Base-by-base conservation (phyloP, 2,888 invertebrate genomes). In the Teleogryllus oceanicus region DNA sequence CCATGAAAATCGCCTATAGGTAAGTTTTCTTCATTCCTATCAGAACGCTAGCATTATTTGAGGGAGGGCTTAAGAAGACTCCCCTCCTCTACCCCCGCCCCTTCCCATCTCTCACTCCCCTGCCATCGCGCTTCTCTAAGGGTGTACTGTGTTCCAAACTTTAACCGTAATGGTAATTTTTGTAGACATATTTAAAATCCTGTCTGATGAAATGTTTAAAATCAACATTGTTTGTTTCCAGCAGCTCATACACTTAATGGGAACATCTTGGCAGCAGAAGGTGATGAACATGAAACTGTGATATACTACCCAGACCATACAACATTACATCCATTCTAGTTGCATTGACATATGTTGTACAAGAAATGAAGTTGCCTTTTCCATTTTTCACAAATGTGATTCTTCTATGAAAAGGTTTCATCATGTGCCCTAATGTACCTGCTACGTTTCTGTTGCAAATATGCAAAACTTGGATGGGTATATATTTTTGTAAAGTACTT, bases 161-260 rank as follows among this genome's bases (percentile, higher is more conserved):
- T 21, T 21, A 21, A 21, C 21, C 21, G 21, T 21, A 21, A 21
- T 21, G 21, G 21, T 21, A 24, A 24, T 24, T 24, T 24, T 24
- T 24, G 3, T 24, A 24, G 4, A 8, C 37, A 37, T 37, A 5
- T 37, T 37, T 8, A 37, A 37, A 37, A 8, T 37, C 4, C 37
- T 37, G 37, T 37, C 8, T 5, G 8, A 37, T 37, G 37, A 5
- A 37, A 37, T 0, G 0, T 2, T n/a, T n/a, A 4, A 49, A 78
- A 24, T 24, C 24, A n/a, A 50, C 18, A 78, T 18, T 11, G 13
- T 62, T 85, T 84, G 2, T 80, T 77, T 78, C 78, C 80, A 1
- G 75, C 49, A 18, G 62, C 62, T 62, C 62, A 62, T 5, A 62
- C 13, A 13, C n/a, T 62, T 0, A 62, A 62, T 62, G 62, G 62